These are phyloP conservation scores for Zaprionus capensis DNA, from an alignment of 1,140 invertebrate species.

Conservation along the genomic window DNA sequence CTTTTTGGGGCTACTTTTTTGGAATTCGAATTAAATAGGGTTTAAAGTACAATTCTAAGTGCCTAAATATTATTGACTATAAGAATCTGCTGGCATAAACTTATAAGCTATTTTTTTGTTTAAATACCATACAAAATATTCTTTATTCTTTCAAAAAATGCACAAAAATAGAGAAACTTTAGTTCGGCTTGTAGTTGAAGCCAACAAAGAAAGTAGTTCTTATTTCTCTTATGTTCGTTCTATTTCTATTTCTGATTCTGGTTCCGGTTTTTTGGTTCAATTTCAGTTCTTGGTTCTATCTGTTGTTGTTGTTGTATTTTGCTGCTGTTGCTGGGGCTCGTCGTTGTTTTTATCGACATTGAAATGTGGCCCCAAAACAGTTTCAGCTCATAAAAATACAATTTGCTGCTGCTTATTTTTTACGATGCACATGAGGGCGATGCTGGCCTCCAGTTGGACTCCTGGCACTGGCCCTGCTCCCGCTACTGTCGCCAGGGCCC, in stretches of 20 bases:
- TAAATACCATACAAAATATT: too few species aligned
- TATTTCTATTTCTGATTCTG: constrained; percentile 5
- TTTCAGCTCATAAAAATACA: constrained; percentile 83
- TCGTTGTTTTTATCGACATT: constrained; percentile 80
- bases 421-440: constrained; percentile 81
- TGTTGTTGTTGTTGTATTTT: constrained; percentile 10
- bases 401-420: constrained; percentile 83
- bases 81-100: too few species aligned
- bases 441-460: constrained; percentile 45
- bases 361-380: constrained; percentile 83
- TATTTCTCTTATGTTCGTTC: neutral
- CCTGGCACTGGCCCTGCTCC: neutral
- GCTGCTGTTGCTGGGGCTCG: constrained; percentile 27
- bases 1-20: neutral
- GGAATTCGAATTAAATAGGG: too few species aligned
- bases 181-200: neutral
- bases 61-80: too few species aligned
- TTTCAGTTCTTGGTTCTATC: constrained; percentile 22
- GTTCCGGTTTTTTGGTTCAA: constrained; percentile 11
- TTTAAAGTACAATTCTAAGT: too few species aligned
- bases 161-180: neutral
- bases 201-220: neutral
- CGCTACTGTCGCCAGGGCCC: neutral
- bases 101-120: neutral
- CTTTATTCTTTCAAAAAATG: neutral